Percentiles rank a stretch among this genome's conserved stretches.
These are phyloP conservation scores for Stomorhina lunata DNA, from an alignment of 2,888 invertebrate species.

Conservation along the genomic window DNA sequence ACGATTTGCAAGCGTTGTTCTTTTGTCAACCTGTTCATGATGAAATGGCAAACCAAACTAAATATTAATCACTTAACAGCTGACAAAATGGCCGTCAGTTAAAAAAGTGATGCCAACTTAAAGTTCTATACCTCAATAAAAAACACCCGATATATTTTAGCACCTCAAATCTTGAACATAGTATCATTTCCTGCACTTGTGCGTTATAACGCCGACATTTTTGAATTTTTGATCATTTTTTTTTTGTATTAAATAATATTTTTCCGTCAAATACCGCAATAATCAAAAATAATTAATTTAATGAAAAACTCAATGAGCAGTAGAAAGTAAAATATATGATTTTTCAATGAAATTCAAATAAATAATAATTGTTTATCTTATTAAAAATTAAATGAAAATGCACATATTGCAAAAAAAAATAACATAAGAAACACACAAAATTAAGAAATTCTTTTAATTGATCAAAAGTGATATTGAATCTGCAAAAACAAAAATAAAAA, in stretches of 20 bases:
- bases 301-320: conserved; percentile 26
- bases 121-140: no score
- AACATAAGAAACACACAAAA: not conserved
- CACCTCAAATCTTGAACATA: no score
- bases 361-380: conserved; percentile 45
- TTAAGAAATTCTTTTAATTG: conserved; percentile 22
- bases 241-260: not conserved
- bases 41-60: no score
- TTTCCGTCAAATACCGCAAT: conserved; percentile 17
- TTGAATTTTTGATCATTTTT: no score
- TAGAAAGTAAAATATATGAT: not conserved
- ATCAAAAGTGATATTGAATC: conserved; percentile 19
- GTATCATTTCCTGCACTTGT: no score
- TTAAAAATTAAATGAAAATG: conserved; percentile 40
- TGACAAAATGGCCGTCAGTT: no score
- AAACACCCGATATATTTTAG: no score
- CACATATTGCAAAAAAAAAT: conserved; percentile 5
- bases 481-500: not conserved
- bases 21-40: no score
- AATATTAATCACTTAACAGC: no score
- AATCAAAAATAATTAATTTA: conserved; percentile 37
- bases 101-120: no score
- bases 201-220: no score
- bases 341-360: conserved; percentile 37
- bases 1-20: no score